phyloP scores from a whole-genome alignment of 2,113 vertebrate species.

The Xenopus borealis region DNA sequence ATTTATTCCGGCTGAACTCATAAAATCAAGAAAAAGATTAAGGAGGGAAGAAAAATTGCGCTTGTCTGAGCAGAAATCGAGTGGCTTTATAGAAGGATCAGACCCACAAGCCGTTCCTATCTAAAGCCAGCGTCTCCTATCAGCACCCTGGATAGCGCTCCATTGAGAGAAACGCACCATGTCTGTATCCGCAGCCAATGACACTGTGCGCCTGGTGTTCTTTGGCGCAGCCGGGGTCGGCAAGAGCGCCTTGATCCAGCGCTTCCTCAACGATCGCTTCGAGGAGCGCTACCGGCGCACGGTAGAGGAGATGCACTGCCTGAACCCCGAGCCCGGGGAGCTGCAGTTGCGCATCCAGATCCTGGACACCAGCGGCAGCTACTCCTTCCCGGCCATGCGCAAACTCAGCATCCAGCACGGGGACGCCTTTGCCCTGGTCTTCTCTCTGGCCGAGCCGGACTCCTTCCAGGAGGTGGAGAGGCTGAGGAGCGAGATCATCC shows the following conservation, averaged over 20 bases:
- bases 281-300: constrained; percentile 64
- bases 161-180: constrained; percentile 34
- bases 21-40: no score
- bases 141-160: not conserved
- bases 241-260: constrained; percentile 65
- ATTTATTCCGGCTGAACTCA: no score
- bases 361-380: constrained; percentile 70
- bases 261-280: constrained; percentile 62
- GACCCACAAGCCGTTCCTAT: not conserved
- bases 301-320: constrained; percentile 67
- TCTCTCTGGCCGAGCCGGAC: constrained; percentile 57
- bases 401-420: constrained; percentile 64
- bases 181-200: constrained; percentile 44
- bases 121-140: no score
- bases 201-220: constrained; percentile 61
- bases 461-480: constrained; percentile 61
- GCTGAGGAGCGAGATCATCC: constrained; percentile 62
- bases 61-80: no score
- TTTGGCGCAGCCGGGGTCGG: constrained; percentile 68
- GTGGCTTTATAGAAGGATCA: no score
- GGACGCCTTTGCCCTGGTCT: constrained; percentile 66
- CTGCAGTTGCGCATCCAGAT: constrained; percentile 59
- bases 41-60: no score
- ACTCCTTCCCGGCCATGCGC: constrained; percentile 71
- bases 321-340: constrained; percentile 55